Evolutionary conservation across 2,888 invertebrate species (phyloP).

Genomic region (Pammene aurita): DNA sequence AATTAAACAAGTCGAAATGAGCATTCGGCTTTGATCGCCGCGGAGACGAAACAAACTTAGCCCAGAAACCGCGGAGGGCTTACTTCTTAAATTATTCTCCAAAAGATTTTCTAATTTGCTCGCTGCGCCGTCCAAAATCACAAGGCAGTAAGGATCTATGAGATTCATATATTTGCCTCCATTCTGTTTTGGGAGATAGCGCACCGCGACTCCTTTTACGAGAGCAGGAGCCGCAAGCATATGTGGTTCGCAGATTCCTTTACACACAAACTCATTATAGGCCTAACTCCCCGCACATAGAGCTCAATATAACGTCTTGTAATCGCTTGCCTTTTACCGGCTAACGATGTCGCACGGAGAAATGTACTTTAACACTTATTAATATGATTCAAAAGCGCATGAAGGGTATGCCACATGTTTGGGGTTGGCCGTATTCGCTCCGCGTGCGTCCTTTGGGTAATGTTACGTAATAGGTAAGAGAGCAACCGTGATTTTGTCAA

Average conservation of each 20-base stretch:
- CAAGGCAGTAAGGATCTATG: constrained; percentile 23
- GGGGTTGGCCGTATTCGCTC: constrained; percentile 64
- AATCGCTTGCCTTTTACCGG: constrained; percentile 58
- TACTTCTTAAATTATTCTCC: constrained; percentile 80
- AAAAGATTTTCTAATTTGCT: constrained; percentile 83
- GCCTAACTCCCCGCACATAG: constrained; percentile 65
- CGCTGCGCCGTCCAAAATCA: constrained; percentile 51
- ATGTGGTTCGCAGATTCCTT: constrained; percentile 57
- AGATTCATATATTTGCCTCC: constrained; percentile 13
- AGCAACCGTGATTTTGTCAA: constrained; percentile 79
- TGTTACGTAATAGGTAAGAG: constrained; percentile 79
- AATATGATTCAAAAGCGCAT: constrained; percentile 68
- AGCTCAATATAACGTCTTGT: constrained; percentile 62
- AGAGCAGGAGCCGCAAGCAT: constrained; percentile 60
- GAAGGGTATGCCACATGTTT: constrained; percentile 57
- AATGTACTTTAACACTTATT: constrained; percentile 68
- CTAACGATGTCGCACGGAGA: constrained; percentile 52
- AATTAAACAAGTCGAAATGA: constrained; percentile 61
- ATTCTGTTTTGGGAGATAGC: background rate
- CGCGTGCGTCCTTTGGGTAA: constrained; percentile 81
- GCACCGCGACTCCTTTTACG: constrained; percentile 56
- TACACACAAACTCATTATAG: constrained; percentile 64
- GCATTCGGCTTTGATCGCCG: constrained; percentile 59
- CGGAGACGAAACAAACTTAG: constrained; percentile 67
- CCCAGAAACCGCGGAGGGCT: constrained; percentile 57